Percentiles rank a stretch among this genome's conserved stretches.
Evolutionary conservation across 2,113 vertebrate genomes (phyloP).

Genomic region (Gymnorhina tibicen): DNA sequence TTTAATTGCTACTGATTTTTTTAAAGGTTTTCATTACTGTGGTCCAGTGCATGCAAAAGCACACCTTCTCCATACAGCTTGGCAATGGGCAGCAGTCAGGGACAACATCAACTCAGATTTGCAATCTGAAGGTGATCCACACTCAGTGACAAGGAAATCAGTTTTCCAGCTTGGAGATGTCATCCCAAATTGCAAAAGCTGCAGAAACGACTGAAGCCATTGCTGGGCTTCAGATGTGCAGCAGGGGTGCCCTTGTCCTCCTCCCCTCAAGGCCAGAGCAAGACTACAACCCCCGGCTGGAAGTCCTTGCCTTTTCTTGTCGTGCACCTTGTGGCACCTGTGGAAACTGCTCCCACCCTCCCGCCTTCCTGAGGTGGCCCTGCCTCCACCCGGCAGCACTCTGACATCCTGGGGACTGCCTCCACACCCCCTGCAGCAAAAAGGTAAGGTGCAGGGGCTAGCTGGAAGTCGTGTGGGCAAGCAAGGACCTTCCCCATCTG

Average conservation of each 20-base stretch:
- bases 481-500: not conserved
- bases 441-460: not conserved
- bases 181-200: not conserved
- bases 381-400: not conserved
- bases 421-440: not conserved
- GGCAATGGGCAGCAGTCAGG: not conserved
- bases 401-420: not conserved
- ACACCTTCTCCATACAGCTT: not conserved
- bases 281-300: not conserved
- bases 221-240: not conserved
- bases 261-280: not conserved
- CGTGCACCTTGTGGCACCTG: not conserved
- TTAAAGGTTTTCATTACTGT: not conserved
- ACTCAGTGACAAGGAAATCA: not conserved
- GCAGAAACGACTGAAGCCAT: not conserved
- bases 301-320: not conserved
- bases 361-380: not conserved
- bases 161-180: not conserved
- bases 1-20: not conserved
- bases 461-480: rapidly evolving
- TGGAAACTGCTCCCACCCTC: not conserved
- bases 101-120: not conserved
- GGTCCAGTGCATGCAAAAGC: not conserved
- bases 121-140: not conserved
- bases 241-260: not conserved